Conservation (phyloP, 1,140 invertebrate genomes). For the Scaptomyza hsui region DNA sequence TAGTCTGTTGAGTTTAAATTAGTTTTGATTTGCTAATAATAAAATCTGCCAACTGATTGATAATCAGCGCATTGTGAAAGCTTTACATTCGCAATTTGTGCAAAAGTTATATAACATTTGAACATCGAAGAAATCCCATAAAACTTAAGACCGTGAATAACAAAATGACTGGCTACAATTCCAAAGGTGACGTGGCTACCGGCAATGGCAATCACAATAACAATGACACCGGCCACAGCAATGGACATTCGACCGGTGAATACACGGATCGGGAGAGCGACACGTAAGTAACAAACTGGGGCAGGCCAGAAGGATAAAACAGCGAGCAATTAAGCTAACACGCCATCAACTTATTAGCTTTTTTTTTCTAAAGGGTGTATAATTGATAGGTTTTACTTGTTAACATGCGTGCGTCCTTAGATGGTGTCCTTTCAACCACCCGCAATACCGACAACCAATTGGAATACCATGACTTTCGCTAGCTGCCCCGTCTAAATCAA, state of each 20-base stretch:
- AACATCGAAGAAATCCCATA: neutral
- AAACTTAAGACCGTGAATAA: conserved; percentile 3
- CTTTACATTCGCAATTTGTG: conserved; percentile 38
- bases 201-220: conserved; percentile 54
- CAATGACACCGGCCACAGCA: conserved; percentile 27
- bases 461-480: neutral
- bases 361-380: no score
- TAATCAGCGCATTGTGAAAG: conserved; percentile 25
- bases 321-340: conserved; percentile 2
- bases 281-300: conserved; percentile 51
- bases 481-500: conserved; percentile 38
- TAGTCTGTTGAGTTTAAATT: conserved; percentile 48
- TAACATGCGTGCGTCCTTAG: neutral
- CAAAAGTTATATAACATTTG: conserved; percentile 21
- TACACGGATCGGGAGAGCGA: conserved; percentile 63
- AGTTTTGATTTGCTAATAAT: conserved; percentile 36
- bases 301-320: neutral
- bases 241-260: conserved; percentile 34
- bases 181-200: conserved; percentile 56
- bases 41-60: conserved; percentile 13
- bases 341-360: conserved; percentile 50
- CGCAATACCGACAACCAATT: no score
- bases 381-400: no score
- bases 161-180: conserved; percentile 69
- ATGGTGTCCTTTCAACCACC: no score